These are phyloP conservation scores for Fregata magnificens DNA, from an alignment of 2,113 vertebrate species.

Conservation along the genomic window DNA sequence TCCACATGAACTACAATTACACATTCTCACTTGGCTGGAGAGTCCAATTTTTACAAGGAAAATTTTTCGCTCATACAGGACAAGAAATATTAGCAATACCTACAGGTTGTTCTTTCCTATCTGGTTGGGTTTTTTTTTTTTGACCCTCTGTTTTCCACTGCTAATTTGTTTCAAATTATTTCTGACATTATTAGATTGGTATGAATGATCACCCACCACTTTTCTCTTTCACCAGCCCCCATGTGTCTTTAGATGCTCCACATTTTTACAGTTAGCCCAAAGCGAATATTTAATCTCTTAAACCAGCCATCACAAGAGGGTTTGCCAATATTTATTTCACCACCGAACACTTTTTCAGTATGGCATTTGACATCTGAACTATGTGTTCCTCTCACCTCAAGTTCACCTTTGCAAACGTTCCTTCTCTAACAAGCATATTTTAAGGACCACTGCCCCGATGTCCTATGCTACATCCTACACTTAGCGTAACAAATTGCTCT, in stretches of 20 bases:
- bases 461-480: neutral
- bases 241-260: neutral
- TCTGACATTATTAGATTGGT: neutral
- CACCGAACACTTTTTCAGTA: neutral
- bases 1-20: neutral
- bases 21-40: neutral
- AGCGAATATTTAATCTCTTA: neutral
- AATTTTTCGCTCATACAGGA: neutral
- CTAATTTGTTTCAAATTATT: neutral
- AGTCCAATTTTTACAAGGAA: neutral
- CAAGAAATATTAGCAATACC: neutral
- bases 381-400: neutral
- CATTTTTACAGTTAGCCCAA: neutral
- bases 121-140: neutral
- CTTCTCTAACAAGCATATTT: neutral
- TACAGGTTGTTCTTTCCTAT: neutral
- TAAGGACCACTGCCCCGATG: neutral
- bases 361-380: neutral
- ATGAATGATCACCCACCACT: neutral
- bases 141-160: neutral
- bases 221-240: neutral
- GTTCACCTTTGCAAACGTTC: neutral
- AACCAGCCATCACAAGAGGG: neutral
- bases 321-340: neutral
- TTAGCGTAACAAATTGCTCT: neutral